Evolutionary conservation across 2,797 vertebrate species (phyloP), one percentile per base, ranked within the genome.

Genomic region (Chromis chromis): DNA sequence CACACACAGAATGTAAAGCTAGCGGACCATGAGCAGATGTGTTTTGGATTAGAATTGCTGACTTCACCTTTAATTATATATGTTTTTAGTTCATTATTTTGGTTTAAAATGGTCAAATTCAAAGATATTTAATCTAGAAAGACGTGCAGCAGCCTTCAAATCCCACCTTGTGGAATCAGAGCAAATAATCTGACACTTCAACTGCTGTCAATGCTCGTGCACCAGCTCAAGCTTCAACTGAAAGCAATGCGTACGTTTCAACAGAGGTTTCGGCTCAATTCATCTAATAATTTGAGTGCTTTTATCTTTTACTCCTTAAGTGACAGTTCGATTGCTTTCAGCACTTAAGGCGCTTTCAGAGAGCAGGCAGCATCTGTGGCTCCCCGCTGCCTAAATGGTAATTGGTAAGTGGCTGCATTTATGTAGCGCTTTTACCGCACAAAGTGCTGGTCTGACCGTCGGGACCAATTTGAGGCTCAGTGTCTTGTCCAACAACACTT

Each of bases 221-320:
- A 12, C 25, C 40, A 12, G 9, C n/a, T 48, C 21, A 7, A 44
- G n/a, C 19, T 19, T n/a, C 9, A 48, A n/a, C n/a, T 48, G 19
- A 17, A 19, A 2, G 44, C 44, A n/a, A n/a, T 21, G 12, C n/a
- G 14, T 12, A 57, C 31, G 7, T 33, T 36, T 69, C 55, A 50
- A 4, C 19, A 16, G 36, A 33, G 22, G 12, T 50, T 69, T 69
- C 56, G 50, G 14, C 56, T 40, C 5, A 0, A 21, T 59, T 69
- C 56, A 27, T 69, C 31, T 40, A 36, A 40, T 27, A 28, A 60
- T 59, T 52, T 19, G 50, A 42, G 56, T 40, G 66, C 24, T 69
- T 50, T 69, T 39, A 59, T 59, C 46, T 50, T 22, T 58, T 48
- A 25, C 55, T 49, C 28, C 17, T 48, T 24, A 49, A 58, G 21